Evolutionary conservation across 2,797 vertebrate genomes (phyloP).

Genomic region (Harpagifer antarcticus): DNA sequence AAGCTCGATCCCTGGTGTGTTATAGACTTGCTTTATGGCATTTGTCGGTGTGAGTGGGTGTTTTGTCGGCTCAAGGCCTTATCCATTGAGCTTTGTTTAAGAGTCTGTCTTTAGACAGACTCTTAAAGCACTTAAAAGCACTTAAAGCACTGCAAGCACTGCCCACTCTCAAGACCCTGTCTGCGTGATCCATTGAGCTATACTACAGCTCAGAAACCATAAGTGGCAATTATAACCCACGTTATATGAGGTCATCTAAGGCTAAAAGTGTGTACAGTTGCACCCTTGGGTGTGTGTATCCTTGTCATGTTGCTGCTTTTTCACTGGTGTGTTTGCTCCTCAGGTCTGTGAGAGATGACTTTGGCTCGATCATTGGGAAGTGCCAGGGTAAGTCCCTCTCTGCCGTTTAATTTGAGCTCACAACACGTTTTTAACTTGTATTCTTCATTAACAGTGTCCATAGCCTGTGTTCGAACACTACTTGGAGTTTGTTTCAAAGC

Average conservation of each 20-base stretch:
- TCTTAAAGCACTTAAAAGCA: no score
- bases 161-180: conserved; percentile 8
- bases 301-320: background rate
- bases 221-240: conserved; percentile 42
- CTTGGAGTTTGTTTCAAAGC: conserved; percentile 29
- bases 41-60: conserved; percentile 54
- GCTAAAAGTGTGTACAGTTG: background rate
- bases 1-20: no score
- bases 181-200: conserved; percentile 61
- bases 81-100: conserved; percentile 59
- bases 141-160: no score
- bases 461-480: background rate
- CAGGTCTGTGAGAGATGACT: conserved; percentile 98
- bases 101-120: conserved; percentile 59
- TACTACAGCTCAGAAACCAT: conserved; percentile 46
- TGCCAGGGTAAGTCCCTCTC: conserved; percentile 91
- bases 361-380: conserved; percentile 95
- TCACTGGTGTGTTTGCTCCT: conserved; percentile 37
- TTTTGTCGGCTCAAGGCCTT: conserved; percentile 65
- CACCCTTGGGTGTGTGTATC: conserved; percentile 20
- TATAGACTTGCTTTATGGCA: conserved; percentile 39
- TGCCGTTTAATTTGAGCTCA: conserved; percentile 26
- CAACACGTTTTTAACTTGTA: background rate
- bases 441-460: conserved; percentile 1
- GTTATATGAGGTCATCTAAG: conserved; percentile 31